Evolutionary conservation across 2,113 vertebrate species (phyloP), one percentile per base, ranked within the genome.

Genomic region (Cacatua alba): DNA sequence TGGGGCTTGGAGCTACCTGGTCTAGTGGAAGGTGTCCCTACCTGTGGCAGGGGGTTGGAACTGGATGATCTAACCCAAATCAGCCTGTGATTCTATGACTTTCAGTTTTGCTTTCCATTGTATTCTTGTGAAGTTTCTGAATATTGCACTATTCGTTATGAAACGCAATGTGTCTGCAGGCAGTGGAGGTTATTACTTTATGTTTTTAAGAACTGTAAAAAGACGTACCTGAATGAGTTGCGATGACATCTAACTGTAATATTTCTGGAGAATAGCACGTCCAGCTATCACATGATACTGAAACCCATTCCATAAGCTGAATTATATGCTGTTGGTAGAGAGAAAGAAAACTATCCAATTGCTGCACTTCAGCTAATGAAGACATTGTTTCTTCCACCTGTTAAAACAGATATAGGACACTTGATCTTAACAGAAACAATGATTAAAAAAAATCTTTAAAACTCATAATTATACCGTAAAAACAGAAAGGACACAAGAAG

Each of bases 281-380:
- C 99, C 99, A 99, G 69, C 93, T 82, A 15, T 96, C 96, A 76
- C 98, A 98, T 0, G 98, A 98, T 39, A 88, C 88, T 4, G 97
- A 98, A 57, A 99, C 93, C 98, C 98, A 98, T 57, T 98, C 98
- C 96, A 99, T 96, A 49, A 99, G 98, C 49, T 98, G 90, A 33
- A 71, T 83, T 83, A 98, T 97, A 90, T 99, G 99, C 67, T 96
- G 98, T 46, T 95, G 97, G 96, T 99, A 99, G 17, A 99, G 98
- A 84, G 96, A 97, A 41, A 85, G 91, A 63, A 88, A 91, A 7
- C 94, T 90, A 21, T 94, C 91, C 69, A 98, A 9, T 8, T 91
- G 95, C 91, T 98, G 98, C 41, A 97, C 98, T 37, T 94, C 35
- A 43, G 98, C 98, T 97, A 99, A 94, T 5, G 88, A 48, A 43